Evolutionary conservation across 2,113 vertebrate species (phyloP).

Genomic region (Pomatostomus ruficeps): DNA sequence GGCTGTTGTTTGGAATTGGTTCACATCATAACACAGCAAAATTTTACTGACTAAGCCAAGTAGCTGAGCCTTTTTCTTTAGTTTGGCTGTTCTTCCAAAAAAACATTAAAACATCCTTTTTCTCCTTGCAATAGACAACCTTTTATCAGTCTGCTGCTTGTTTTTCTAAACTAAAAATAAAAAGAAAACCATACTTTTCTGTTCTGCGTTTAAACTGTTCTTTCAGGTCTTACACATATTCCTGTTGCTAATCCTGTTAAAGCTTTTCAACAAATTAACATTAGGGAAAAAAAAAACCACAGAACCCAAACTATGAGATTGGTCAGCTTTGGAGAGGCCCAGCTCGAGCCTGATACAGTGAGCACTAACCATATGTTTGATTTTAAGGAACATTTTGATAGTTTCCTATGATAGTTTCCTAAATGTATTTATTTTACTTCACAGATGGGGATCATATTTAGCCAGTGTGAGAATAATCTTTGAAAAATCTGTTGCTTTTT

Average conservation of each 20-base stretch:
- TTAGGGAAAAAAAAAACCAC: not conserved
- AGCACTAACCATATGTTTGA: conserved; percentile 57
- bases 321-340: not conserved
- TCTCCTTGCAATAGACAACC: not conserved
- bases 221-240: not conserved
- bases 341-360: conserved; percentile 12
- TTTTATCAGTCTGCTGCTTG: not conserved
- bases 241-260: not conserved
- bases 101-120: not conserved
- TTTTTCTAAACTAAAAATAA: conserved; percentile 22
- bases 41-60: not conserved
- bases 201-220: conserved; percentile 16
- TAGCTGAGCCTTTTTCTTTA: not conserved
- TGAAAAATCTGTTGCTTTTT: conserved; percentile 64
- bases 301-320: not conserved
- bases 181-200: not conserved
- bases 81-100: not conserved
- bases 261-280: conserved; percentile 30
- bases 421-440: conserved; percentile 64
- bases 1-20: not conserved
- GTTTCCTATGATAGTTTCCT: conserved; percentile 61
- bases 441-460: conserved; percentile 61
- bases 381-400: conserved; percentile 71
- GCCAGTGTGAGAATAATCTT: conserved; percentile 43
- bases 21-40: not conserved